phyloP scores from a whole-genome alignment of 2,797 vertebrate species.

The Chromis chromis region DNA sequence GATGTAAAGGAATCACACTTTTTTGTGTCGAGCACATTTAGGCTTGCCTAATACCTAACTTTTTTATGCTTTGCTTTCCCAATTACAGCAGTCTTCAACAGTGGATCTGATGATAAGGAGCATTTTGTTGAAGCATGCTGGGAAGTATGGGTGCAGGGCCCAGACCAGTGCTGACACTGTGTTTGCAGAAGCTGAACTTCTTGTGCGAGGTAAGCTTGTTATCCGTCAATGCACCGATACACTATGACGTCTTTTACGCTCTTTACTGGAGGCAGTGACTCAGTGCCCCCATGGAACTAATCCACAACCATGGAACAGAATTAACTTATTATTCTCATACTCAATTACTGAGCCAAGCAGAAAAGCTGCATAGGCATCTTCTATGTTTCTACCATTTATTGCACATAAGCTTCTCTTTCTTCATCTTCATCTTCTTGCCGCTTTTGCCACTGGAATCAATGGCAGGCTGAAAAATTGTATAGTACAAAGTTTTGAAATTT shows the following conservation, averaged over 20 bases:
- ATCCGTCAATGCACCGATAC: constrained; percentile 24
- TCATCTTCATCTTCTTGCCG: no score
- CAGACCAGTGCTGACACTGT: constrained; percentile 94
- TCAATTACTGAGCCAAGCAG: constrained; percentile 4
- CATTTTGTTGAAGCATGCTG: constrained; percentile 96
- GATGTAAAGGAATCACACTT: constrained; percentile 66
- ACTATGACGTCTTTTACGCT: constrained; percentile 14
- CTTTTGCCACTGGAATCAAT: no score
- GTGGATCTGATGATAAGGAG: constrained; percentile 99
- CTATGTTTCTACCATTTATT: no score
- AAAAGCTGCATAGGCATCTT: no score
- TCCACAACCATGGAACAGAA: constrained; percentile 17
- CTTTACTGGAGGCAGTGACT: constrained; percentile 14
- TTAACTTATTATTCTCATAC: constrained; percentile 7
- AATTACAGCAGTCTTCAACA: constrained; percentile 92
- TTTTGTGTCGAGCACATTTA: constrained; percentile 63
- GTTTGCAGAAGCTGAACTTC: constrained; percentile 92
- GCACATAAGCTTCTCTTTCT: no score
- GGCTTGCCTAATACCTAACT: constrained; percentile 68
- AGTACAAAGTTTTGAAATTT: no score
- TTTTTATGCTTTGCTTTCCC: constrained; percentile 41
- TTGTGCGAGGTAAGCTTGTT: constrained; percentile 93
- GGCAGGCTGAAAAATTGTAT: no score
- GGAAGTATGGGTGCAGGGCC: constrained; percentile 94
- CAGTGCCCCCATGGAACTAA: constrained; percentile 1